These are phyloP conservation scores for Lepidurus couesii DNA, from an alignment of 1,140 invertebrate species.

Conservation along the genomic window DNA sequence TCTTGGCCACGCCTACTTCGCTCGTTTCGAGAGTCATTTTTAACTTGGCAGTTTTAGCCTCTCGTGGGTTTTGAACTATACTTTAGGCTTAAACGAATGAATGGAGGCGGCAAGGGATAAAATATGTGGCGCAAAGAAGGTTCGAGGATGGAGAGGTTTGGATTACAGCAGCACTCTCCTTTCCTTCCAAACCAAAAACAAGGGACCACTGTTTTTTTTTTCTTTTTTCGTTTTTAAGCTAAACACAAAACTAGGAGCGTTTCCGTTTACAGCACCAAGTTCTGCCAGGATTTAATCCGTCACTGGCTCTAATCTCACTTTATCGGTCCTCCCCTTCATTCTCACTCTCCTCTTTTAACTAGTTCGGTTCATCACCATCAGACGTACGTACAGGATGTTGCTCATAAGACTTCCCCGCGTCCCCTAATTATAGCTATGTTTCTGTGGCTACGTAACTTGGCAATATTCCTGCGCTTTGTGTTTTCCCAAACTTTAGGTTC, in stretches of 20 bases:
- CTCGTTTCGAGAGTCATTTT: constrained; percentile 13
- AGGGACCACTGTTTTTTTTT: neutral
- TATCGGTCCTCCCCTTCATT: neutral
- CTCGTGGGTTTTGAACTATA: neutral
- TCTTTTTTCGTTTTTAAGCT: neutral
- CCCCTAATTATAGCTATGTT: neutral
- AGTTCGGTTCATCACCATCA: neutral
- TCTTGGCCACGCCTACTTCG: neutral
- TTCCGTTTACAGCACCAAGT: neutral
- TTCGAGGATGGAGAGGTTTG: neutral
- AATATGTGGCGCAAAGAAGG: neutral
- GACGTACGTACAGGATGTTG: neutral
- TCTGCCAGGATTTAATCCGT: neutral
- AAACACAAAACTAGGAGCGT: neutral
- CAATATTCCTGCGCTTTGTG: neutral
- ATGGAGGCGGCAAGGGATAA: neutral
- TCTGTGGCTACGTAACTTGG: neutral
- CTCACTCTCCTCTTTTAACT: neutral
- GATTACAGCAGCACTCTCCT: neutral
- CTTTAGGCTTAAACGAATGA: neutral
- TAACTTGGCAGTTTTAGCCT: neutral
- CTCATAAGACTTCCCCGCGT: constrained; percentile 6
- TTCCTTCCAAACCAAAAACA: neutral
- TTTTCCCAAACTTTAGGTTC: neutral
- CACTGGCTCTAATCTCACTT: neutral